Evolutionary conservation across 53 echinoderm and acorn worm species (phyloP).

Genomic region (Astropecten irregularis): DNA sequence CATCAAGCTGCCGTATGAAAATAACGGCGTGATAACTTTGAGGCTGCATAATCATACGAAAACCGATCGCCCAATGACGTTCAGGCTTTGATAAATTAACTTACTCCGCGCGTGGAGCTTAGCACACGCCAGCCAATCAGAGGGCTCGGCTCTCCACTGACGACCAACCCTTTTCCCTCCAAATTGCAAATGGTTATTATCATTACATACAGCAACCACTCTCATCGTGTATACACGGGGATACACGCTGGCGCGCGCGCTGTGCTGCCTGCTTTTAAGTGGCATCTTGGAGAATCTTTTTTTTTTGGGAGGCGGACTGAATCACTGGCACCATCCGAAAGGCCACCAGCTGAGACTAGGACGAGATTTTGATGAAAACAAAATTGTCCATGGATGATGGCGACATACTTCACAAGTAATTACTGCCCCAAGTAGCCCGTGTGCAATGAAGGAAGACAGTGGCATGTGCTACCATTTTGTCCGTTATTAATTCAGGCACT

Average conservation of each 20-base stretch:
- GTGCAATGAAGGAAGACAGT: no score
- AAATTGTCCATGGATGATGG: slow-evolving; percentile 1
- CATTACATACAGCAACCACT: no score
- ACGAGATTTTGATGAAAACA: slow-evolving; percentile 36
- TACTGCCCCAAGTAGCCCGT: no score
- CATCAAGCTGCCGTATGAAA: no score
- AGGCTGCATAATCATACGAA: no score
- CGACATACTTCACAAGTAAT: slow-evolving; percentile 39
- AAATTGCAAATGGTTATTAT: no score
- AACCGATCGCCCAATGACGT: background rate
- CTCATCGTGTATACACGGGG: no score
- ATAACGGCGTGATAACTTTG: no score
- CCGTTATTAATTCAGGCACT: slow-evolving; percentile 26
- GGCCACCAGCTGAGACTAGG: slow-evolving; percentile 37
- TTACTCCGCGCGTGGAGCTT: background rate
- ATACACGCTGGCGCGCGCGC: no score
- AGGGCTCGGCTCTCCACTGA: slow-evolving; percentile 2
- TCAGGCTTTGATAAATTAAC: background rate
- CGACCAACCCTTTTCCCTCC: no score
- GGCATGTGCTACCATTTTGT: background rate
- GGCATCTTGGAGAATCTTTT: background rate
- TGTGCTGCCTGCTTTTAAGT: no score
- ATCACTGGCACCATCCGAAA: background rate
- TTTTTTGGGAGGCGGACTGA: background rate
- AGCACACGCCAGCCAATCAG: slow-evolving; percentile 1